Evolutionary conservation across 2,888 invertebrate species (phyloP), one percentile per base, ranked within the genome.

Genomic region (Cecidostiba fungosa): DNA sequence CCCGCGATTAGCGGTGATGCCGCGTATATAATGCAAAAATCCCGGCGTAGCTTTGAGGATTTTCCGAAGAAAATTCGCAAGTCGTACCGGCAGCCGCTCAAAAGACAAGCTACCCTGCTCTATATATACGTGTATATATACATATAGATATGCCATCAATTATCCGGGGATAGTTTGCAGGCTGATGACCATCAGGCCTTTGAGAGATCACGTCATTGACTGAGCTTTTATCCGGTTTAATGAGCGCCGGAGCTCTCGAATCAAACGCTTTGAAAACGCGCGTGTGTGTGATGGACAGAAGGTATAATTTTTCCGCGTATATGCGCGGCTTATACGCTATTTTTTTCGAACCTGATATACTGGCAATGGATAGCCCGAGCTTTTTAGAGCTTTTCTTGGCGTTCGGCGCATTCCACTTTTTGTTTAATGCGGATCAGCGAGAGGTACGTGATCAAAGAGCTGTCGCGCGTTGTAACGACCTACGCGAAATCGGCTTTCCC

Each of bases 151-250:
- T 43, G 43, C 66, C 66, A 72, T 72, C 72, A 72, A 72, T 72
- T 72, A 72, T 72, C 72, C 72, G 6, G 72, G 72, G 39, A 39
- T 72, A 39, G n/a, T 72, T 39, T 39, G 43, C n/a, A 16, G 4
- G n/a, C 72, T 66, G 26, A n/a, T n/a, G n/a, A n/a, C 10, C 6
- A 23, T 5, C 66, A 26, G 23, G 26, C 29, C 66, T 66, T 66
- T 66, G 66, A 66, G 8, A 66, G 66, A 66, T 66, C 66, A 66
- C 66, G 66, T 29, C 66, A 66, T 66, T 66, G n/a, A 66, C 14
- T n/a, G 54, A 4, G 66, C 66, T 66, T 66, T 66, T 29, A 66
- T 66, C 66, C 66, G 66, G 14, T 3, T 26, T 26, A 66, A 66
- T 66, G 66, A 66, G 26, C 26, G 29, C 26, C 29, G 29, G 6